These are phyloP conservation scores for Torymus auratus DNA, from an alignment of 2,888 invertebrate species.

Conservation along the genomic window DNA sequence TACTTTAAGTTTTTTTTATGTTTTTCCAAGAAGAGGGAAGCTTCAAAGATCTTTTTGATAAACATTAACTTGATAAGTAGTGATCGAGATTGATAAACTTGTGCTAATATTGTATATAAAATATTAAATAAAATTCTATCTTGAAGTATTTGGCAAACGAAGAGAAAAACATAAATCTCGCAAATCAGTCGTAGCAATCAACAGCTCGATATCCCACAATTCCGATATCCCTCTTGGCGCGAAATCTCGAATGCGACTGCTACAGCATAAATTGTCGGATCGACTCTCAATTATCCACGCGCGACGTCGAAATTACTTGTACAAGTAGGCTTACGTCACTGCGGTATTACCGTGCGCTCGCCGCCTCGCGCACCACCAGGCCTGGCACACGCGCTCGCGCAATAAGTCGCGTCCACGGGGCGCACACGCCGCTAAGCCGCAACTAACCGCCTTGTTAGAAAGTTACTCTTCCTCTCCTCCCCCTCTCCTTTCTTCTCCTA, in stretches of 20 bases:
- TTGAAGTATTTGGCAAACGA: no score
- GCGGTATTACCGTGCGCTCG: slow-evolving; percentile 28
- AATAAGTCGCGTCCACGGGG: slow-evolving; percentile 73
- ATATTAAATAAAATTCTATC: no score
- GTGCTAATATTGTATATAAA: no score
- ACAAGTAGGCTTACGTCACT: slow-evolving; percentile 51
- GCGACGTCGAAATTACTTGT: slow-evolving; percentile 59
- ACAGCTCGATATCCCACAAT: slow-evolving; percentile 15
- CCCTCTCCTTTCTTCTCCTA: slow-evolving; percentile 55
- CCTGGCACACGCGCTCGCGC: slow-evolving; percentile 59
- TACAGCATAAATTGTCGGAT: slow-evolving; percentile 43
- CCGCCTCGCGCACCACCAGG: slow-evolving; percentile 49
- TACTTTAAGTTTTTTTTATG: neutral
- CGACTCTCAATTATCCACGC: slow-evolving; percentile 54
- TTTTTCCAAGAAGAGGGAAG: no score
- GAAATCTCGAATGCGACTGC: slow-evolving; percentile 13
- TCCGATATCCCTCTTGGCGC: neutral
- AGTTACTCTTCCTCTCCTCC: slow-evolving; percentile 70
- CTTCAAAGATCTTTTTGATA: no score
- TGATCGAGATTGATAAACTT: no score
- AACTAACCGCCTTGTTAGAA: slow-evolving; percentile 76
- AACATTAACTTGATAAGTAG: no score
- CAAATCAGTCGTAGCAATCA: slow-evolving; percentile 6
- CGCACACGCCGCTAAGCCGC: slow-evolving; percentile 70
- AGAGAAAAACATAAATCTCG: no score